phyloP scores from a whole-genome alignment of 2,113 vertebrate genomes.

The Collichthys lucidus region DNA sequence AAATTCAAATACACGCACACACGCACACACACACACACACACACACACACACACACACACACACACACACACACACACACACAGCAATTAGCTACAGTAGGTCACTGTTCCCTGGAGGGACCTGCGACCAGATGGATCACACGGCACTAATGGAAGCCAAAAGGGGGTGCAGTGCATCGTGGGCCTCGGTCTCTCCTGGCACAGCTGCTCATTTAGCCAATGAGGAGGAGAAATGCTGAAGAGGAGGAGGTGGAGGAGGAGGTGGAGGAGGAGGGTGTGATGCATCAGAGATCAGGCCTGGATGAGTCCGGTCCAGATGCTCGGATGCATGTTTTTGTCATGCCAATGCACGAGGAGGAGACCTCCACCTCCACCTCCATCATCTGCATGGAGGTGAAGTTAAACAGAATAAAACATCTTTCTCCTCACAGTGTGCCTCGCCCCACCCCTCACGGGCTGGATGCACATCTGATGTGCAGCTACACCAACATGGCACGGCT shows the following conservation, averaged over 20 bases:
- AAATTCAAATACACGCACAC: constrained; percentile 63
- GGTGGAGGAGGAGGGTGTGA: constrained; percentile 4
- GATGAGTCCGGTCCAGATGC: constrained; percentile 66
- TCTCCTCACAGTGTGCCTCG: constrained; percentile 24
- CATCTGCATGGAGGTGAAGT: background rate
- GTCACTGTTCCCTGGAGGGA: constrained; percentile 70
- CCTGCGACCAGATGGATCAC: constrained; percentile 77
- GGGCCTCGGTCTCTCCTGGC: constrained; percentile 71
- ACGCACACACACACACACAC: constrained; percentile 35
- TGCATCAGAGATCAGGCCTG: constrained; percentile 56
- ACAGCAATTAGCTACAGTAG: constrained; percentile 71
- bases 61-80: constrained; percentile 45
- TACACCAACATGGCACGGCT: constrained; percentile 48
- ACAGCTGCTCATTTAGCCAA: constrained; percentile 78
- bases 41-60: constrained; percentile 6
- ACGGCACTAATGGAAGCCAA: constrained; percentile 75
- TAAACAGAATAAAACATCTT: background rate
- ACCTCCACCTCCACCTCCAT: no score
- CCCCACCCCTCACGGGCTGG: constrained; percentile 72
- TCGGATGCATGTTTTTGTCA: constrained; percentile 31
- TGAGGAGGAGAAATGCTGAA: constrained; percentile 54
- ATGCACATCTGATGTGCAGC: constrained; percentile 63
- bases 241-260: background rate
- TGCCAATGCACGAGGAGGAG: background rate
- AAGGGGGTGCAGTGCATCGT: constrained; percentile 59